These are phyloP conservation scores for Doryteuthis pealeii DNA, from an alignment of 1,140 invertebrate species.

Conservation along the genomic window DNA sequence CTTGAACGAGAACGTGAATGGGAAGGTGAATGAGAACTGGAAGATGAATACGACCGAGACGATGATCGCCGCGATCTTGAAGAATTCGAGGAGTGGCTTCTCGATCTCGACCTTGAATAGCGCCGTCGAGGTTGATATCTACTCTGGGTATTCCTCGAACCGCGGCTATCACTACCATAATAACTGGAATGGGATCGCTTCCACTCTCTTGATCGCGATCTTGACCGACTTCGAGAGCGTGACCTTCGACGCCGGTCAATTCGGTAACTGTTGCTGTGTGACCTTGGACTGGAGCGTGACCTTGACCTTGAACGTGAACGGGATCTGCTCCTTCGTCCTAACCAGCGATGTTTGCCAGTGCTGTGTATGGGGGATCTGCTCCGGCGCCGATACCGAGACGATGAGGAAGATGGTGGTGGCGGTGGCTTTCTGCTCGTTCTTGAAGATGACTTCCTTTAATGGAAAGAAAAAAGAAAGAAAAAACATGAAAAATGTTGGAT, in stretches of 20 bases:
- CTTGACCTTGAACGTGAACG: slow-evolving; percentile 11
- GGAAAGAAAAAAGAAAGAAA: no score
- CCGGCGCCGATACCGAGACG: neutral
- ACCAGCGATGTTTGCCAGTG: neutral
- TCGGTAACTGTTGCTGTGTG: neutral
- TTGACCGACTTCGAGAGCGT: slow-evolving; percentile 25
- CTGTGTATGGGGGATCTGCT: slow-evolving; percentile 6
- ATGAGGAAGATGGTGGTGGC: no score
- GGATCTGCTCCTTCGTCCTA: neutral
- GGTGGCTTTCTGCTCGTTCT: neutral
- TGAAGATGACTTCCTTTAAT: neutral
- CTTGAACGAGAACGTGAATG: slow-evolving; percentile 39
- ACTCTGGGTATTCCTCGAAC: neutral
- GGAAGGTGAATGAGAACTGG: slow-evolving; percentile 44
- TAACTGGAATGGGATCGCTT: slow-evolving; percentile 16
- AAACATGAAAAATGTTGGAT: no score
- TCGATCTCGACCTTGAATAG: slow-evolving; percentile 37
- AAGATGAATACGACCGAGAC: slow-evolving; percentile 23
- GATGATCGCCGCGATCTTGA: slow-evolving; percentile 45
- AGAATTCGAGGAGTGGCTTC: slow-evolving; percentile 39
- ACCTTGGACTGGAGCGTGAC: slow-evolving; percentile 11
- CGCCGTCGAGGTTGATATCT: neutral
- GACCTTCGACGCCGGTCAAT: neutral
- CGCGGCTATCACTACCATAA: slow-evolving; percentile 3
- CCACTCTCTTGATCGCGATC: slow-evolving; percentile 32